These are phyloP conservation scores for Helobdella robusta DNA, from an alignment of 2,888 invertebrate species.

Conservation along the genomic window DNA sequence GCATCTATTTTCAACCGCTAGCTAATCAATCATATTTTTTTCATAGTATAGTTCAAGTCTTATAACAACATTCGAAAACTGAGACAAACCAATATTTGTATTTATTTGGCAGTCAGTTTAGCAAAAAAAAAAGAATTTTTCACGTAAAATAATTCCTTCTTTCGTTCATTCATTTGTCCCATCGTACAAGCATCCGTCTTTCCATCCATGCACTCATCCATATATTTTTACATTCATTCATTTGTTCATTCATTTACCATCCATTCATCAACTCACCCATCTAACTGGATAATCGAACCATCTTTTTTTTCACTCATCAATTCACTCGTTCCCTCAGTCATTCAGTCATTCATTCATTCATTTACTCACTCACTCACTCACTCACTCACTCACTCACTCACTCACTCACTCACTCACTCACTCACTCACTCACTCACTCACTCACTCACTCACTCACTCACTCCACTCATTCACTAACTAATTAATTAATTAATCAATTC, in stretches of 20 bases:
- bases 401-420: neutral
- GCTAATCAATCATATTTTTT: no score
- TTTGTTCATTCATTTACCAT: neutral
- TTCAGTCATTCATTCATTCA: neutral
- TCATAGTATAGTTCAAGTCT: no score
- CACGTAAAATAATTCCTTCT: neutral
- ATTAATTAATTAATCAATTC: no score
- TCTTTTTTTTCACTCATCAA: neutral
- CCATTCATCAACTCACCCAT: neutral
- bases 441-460: neutral
- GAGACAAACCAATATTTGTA: no score
- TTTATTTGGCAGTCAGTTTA: no score
- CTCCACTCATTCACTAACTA: no score
- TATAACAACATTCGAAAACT: no score
- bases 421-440: neutral
- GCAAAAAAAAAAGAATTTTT: neutral
- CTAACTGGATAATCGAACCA: constrained; percentile 69
- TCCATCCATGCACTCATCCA: neutral
- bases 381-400: neutral
- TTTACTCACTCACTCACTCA: constrained; percentile 2
- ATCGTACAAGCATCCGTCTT: neutral
- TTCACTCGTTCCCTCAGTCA: neutral
- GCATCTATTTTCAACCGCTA: no score
- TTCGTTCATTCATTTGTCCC: neutral
- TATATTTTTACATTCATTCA: neutral